Base-by-base conservation (phyloP, 2,888 invertebrate species). In the Caradrina kadenii region DNA sequence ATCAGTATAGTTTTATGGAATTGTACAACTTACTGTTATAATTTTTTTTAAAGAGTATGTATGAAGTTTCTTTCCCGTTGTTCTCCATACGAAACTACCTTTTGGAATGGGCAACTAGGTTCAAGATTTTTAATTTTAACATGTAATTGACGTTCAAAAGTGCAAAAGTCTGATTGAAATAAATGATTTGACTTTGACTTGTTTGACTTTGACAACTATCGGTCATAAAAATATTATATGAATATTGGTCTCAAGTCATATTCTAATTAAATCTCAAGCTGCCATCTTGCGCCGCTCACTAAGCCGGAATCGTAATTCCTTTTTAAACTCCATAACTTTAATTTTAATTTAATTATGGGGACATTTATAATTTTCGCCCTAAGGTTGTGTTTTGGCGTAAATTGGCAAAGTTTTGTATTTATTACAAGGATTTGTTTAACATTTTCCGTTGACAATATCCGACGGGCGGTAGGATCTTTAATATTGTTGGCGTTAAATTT, bases 341-440 rank as follows among this genome's bases (percentile, higher is more conserved):
- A 90, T 93, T 93, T 93, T 90, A 94, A 94, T 94, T 93, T 92
- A 93, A 94, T 93, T 93, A 93, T 90, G 89, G 83, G 79, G 85
- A 89, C 88, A 89, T 89, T 93, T 93, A 93, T 93, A 92, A 93
- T 92, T 92, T 90, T 89, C 88, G 87, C 90, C 87, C 80, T 84
- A 63, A 81, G 82, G 86, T 91, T 87, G 88, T 83, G 82, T 82
- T 83, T 73, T 75, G 88, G 88, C 89, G 87, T 88, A 92, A 94
- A 94, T 94, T 94, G 92, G 88, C 79, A 90, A 94, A 94, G 92
- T 94, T 94, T 93, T 81, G 89, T 92, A 93, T 94, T 94, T 93
- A 94, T 93, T 87, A 88, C 87, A 86, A 84, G 82, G 88, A 90
- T 92, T 91, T 91, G 89, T 88, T 86, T 81, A 87, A 81, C 86